Evolutionary conservation across 92 coral and sea anemone genomes (phyloP), one percentile per base, ranked within the genome.

Genomic region (Meandrina meandrites): DNA sequence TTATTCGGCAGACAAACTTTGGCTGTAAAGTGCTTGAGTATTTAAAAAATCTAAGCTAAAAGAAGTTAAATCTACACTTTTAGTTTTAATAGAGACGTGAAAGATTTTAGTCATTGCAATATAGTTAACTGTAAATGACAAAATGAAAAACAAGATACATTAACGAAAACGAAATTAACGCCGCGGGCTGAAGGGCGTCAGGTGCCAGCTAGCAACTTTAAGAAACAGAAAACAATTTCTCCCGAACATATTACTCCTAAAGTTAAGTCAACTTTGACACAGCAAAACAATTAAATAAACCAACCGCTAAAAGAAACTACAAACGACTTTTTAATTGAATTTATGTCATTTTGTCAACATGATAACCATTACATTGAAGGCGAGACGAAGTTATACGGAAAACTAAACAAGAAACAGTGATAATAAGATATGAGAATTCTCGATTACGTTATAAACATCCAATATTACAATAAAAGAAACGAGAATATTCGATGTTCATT

Each of bases 241-340:
- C 18, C 42, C 47, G 51, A 76, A 14, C 54, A 34, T 53, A 72
- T 75, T 83, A 36, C 62, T 27, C 56, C 50, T 73, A 37, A 73
- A 54, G 71, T 34, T 32, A 73, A 84, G 32, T 74, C 36, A 84
- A 85, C 76, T 77, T 47, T 77, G 82, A 76, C 30, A 85, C 36
- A 45, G 76, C 66, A 31, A 85, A 78, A 85, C 88, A 85, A 85
- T 77, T 31, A 77, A 48, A 77, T 76, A 66, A 85, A 85, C 76
- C 88, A 85, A 77, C 76, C 36, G 74, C 76, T 77, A 42, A 53
- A 54, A 77, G 45, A 76, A 42, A 66, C 67, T 76, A 85, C 88
- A 85, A 85, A 85, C 81, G 81, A 75, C 88, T 84, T n/a, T 76
- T 75, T 75, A 75, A 84, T 84, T 84, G 81, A 75, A 75, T 76